A percentile compares a stretch with the other conserved stretches of the same genome.
These are phyloP conservation scores for Pelvicachromis taeniatus DNA, from an alignment of 2,113 vertebrate genomes.

Conservation along the genomic window DNA sequence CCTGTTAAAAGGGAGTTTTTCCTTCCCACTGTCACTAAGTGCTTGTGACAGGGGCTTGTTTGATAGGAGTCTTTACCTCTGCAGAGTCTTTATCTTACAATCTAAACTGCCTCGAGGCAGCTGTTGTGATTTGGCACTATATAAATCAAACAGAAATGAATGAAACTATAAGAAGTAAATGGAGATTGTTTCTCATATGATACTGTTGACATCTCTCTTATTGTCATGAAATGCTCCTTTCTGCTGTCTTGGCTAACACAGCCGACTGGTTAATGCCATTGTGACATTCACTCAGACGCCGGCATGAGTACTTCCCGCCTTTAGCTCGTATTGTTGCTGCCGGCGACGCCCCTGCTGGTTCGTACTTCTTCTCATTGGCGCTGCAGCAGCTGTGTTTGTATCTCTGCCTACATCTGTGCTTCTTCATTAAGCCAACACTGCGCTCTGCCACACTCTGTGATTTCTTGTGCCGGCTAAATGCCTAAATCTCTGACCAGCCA, in stretches of 20 bases:
- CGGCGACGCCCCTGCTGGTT: not conserved
- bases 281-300: not conserved
- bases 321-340: not conserved
- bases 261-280: not conserved
- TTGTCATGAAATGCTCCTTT: not conserved
- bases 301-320: not conserved
- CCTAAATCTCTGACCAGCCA: no score
- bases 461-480: slow-evolving; percentile 4
- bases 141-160: not conserved
- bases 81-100: no score
- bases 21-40: no score
- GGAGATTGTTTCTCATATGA: not conserved
- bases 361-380: not conserved
- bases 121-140: no score
- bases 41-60: no score
- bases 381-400: slow-evolving; percentile 30
- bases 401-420: not conserved
- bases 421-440: not conserved
- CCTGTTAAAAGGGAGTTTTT: no score
- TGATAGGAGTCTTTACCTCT: no score
- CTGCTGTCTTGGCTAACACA: not conserved
- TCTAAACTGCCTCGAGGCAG: no score
- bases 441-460: not conserved
- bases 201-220: not conserved
- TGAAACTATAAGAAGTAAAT: not conserved